These are phyloP conservation scores for Tricholaema leucomelas DNA, from an alignment of 2,113 vertebrate genomes.

Conservation along the genomic window DNA sequence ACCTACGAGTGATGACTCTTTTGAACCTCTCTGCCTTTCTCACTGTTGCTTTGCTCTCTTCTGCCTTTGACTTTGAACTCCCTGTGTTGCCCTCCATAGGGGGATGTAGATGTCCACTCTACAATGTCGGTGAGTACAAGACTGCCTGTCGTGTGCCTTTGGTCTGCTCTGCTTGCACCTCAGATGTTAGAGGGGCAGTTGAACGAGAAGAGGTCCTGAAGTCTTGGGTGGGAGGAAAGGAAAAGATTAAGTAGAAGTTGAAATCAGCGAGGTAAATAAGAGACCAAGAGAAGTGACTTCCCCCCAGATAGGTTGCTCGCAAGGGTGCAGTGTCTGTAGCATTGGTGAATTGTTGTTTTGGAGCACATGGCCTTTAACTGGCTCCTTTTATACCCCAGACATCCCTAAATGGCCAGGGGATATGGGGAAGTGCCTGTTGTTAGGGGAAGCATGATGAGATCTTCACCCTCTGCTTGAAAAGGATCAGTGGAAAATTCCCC, in stretches of 20 bases:
- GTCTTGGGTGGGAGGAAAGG: neutral
- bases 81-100: constrained; percentile 71
- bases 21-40: neutral
- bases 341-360: neutral
- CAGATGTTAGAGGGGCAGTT: neutral
- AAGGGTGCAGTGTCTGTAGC: no score
- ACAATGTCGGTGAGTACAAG: constrained; percentile 77
- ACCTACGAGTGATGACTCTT: accelerated
- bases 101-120: constrained; percentile 69
- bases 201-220: constrained; percentile 28
- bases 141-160: neutral
- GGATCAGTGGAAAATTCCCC: neutral
- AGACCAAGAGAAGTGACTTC: neutral
- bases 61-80: constrained; percentile 1
- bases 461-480: neutral
- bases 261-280: neutral
- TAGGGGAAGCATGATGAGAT: neutral
- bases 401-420: neutral
- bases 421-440: neutral
- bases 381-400: neutral
- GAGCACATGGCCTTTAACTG: accelerated
- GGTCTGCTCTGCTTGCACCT: neutral
- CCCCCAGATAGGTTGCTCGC: accelerated
- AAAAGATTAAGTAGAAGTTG: neutral
- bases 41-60: neutral